phyloP scores from a whole-genome alignment of 2,113 vertebrate genomes.

The Sterrhoptilus dennistouni region DNA sequence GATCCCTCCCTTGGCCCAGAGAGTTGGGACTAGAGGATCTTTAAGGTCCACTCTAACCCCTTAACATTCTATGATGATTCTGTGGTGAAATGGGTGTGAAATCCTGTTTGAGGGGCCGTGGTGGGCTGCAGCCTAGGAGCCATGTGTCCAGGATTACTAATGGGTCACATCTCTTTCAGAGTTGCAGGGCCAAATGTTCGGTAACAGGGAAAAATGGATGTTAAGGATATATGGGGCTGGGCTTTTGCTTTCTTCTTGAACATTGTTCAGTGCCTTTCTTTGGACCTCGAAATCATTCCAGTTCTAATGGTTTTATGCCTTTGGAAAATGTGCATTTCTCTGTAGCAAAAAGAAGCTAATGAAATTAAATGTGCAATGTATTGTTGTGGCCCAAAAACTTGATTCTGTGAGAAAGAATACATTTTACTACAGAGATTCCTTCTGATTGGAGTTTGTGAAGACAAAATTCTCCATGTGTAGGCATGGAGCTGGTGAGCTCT shows the following conservation, averaged over 20 bases:
- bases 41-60: neutral
- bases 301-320: neutral
- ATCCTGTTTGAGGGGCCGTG: neutral
- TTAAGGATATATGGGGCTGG: neutral
- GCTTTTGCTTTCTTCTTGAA: neutral
- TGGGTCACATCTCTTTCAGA: neutral
- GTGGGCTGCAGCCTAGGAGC: neutral
- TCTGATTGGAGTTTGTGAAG: neutral
- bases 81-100: neutral
- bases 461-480: neutral
- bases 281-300: neutral
- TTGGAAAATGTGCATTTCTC: neutral
- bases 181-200: neutral
- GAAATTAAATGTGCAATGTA: neutral
- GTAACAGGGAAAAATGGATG: neutral
- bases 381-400: neutral
- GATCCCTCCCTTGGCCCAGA: fast-evolving
- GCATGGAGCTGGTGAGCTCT: neutral
- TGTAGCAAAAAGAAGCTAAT: neutral
- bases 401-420: neutral
- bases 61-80: neutral
- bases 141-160: neutral
- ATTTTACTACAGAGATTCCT: neutral
- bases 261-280: neutral
- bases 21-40: neutral